Evolutionary conservation across 2,797 vertebrate genomes (phyloP).

Genomic region (Anguilla obscura): DNA sequence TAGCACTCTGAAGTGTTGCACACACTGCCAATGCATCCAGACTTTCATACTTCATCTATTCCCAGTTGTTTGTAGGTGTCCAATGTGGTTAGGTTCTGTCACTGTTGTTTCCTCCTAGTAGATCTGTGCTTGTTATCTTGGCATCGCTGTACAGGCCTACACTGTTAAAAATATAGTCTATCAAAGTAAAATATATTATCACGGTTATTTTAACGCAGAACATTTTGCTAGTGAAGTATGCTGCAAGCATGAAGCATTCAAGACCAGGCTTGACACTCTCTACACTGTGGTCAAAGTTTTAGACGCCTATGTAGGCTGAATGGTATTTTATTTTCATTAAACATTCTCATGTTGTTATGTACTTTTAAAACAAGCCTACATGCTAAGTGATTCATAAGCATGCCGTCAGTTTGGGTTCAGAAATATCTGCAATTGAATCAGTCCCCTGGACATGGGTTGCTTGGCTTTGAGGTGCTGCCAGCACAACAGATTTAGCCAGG

Average conservation of each 20-base stretch:
- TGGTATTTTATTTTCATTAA: neutral
- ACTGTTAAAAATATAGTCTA: neutral
- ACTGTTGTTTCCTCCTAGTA: neutral
- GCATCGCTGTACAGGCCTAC: neutral
- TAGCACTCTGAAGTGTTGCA: neutral
- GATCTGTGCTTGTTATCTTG: neutral
- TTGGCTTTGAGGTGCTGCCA: conserved; percentile 48
- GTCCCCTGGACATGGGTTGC: conserved; percentile 24
- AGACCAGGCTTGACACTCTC: neutral
- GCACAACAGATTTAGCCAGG: conserved; percentile 39
- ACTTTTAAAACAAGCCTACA: conserved; percentile 22
- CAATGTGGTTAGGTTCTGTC: neutral
- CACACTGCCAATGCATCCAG: neutral
- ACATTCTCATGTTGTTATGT: conserved; percentile 1
- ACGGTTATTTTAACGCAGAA: neutral
- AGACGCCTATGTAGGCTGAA: neutral
- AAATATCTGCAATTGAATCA: conserved; percentile 29
- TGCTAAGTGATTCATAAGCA: conserved; percentile 42
- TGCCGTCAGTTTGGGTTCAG: conserved; percentile 43
- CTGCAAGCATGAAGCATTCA: neutral
- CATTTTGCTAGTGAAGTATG: neutral
- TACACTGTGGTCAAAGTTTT: neutral
- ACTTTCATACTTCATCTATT: neutral
- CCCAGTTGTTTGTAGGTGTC: neutral
- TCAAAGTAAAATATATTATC: neutral